Evolutionary conservation across 2,888 invertebrate genomes (phyloP).

Genomic region (Galeopsomyia nigrocyanea): DNA sequence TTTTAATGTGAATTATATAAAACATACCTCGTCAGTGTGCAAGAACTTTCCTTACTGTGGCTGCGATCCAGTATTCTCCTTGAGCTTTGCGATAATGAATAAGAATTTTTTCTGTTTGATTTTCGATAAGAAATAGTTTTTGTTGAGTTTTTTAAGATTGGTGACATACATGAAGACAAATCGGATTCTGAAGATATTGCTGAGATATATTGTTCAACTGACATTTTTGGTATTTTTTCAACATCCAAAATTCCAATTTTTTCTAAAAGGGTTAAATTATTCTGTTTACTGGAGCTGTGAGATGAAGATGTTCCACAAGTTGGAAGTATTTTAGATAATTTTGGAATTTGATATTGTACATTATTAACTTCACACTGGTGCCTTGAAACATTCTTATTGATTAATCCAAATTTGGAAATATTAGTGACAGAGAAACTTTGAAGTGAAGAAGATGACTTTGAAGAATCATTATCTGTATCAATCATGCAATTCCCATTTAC

Average conservation of each 20-base stretch:
- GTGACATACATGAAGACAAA: not conserved
- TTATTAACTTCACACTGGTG: no score
- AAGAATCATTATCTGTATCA: no score
- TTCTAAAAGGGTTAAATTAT: not conserved
- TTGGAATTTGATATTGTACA: no score
- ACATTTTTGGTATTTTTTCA: not conserved
- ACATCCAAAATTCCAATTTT: not conserved
- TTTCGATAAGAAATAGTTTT: slow-evolving; percentile 53
- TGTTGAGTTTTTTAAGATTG: not conserved
- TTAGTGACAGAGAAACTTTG: no score
- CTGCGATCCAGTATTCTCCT: slow-evolving; percentile 59
- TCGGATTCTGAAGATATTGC: slow-evolving; percentile 1
- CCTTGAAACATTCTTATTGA: no score
- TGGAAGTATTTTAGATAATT: no score
- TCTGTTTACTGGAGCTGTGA: not conserved
- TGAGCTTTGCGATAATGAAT: slow-evolving; percentile 55
- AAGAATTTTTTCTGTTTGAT: slow-evolving; percentile 54
- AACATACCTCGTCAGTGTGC: slow-evolving; percentile 61
- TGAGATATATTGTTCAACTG: not conserved
- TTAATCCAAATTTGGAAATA: no score
- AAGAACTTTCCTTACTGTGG: slow-evolving; percentile 60
- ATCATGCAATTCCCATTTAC: no score
- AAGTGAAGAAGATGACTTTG: no score
- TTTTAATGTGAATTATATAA: no score
- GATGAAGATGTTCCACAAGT: no score